Base-by-base conservation (phyloP, 1,140 invertebrate genomes). In the Polypedilum vanderplanki region DNA sequence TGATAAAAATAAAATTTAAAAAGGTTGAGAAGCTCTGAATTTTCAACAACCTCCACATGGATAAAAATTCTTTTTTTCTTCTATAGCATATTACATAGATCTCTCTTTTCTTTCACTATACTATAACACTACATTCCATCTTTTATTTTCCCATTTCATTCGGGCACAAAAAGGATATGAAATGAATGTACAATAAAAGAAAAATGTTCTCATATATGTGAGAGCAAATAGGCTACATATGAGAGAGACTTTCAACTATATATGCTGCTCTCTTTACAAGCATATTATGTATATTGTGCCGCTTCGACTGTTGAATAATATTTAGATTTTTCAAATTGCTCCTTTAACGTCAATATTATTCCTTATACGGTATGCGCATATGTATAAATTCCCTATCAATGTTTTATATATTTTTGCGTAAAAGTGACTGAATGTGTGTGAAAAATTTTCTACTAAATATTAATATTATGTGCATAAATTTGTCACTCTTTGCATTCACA, bases 201-300 rank as follows among this genome's bases (percentile, higher is more conserved):
- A 15, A 15, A 57, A 57, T 33, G 24, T 33, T 33, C 24, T 33
- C 5, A 33, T 33, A n/a, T n/a, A n/a, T n/a, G n/a, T n/a, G n/a
- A 46, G n/a, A 57, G 46, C 46, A 57, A 57, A 57, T 57, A 57
- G 46, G 46, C 46, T 57, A 57, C 46, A 57, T n/a, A 57, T n/a
- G n/a, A n/a, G n/a, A 12, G 46, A 57, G 12, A 33, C n/a, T 57
- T 57, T 57, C 46, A 33, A 33, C 46, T 57, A n/a, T 57, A 57
- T 57, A 57, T 15, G n/a, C n/a, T 57, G n/a, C n/a, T 10, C 15
- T 15, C 41, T 15, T 46, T 46, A 46, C 41, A 5, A 33, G 5
- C 24, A 33, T 57, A n/a, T 57, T 57, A 57, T 57, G 24, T 33
- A 33, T 33, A 33, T 33, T 33, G 10, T 57, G 46, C 46, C 12